phyloP scores from a whole-genome alignment of 2,888 invertebrate genomes.

The Cremastinae sp. region DNA sequence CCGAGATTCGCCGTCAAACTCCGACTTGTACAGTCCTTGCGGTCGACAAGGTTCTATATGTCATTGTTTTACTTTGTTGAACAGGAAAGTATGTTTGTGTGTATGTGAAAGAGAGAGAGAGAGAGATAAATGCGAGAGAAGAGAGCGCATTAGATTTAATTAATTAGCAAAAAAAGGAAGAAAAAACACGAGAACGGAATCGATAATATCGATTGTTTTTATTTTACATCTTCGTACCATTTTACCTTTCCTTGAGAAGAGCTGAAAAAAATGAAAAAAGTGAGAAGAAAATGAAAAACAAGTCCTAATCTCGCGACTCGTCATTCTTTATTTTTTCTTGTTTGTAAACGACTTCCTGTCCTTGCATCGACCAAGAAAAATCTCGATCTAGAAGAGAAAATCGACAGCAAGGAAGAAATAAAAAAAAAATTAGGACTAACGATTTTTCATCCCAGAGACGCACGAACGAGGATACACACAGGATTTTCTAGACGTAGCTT shows the following conservation, averaged over 20 bases:
- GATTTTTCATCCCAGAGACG: conserved; percentile 5
- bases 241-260: conserved; percentile 33
- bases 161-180: conserved; percentile 52
- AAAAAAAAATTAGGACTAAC: conserved; percentile 15
- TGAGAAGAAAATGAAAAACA: conserved; percentile 6
- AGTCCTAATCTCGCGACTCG: conserved; percentile 42
- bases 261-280: background rate
- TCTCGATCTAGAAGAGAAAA: conserved; percentile 32
- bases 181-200: conserved; percentile 52
- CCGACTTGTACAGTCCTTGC: conserved; percentile 77
- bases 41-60: conserved; percentile 74
- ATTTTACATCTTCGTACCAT: conserved; percentile 51
- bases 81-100: conserved; percentile 43
- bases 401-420: conserved; percentile 2
- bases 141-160: conserved; percentile 58
- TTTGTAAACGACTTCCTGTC: conserved; percentile 33
- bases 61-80: conserved; percentile 75
- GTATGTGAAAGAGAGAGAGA: conserved; percentile 23
- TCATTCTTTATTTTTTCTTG: conserved; percentile 32
- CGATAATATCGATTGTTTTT: conserved; percentile 56
- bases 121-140: conserved; percentile 42
- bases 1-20: conserved; percentile 71
- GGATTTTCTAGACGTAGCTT: conserved; percentile 43
- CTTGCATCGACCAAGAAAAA: conserved; percentile 34
- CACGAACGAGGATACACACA: conserved; percentile 9